These are phyloP conservation scores for Melanerpes formicivorus DNA, from an alignment of 2,113 vertebrate species.

Conservation along the genomic window DNA sequence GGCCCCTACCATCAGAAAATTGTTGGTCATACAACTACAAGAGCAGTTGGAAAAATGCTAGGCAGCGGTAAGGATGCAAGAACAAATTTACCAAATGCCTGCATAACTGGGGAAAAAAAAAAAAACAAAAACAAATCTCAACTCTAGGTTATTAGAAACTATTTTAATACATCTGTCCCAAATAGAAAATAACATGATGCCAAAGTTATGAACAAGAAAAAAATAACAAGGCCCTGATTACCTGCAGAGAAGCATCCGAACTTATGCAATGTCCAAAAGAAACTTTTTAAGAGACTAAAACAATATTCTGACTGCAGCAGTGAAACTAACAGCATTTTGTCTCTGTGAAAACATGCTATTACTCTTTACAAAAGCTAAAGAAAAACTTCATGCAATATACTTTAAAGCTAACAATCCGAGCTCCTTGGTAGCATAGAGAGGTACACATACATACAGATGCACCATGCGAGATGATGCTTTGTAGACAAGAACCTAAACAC, in stretches of 20 bases:
- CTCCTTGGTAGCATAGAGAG: background rate
- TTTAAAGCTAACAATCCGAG: background rate
- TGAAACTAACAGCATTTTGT: background rate
- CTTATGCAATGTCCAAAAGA: background rate
- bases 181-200: background rate
- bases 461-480: background rate
- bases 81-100: background rate
- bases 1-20: background rate
- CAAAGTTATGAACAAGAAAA: background rate
- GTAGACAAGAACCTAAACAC: background rate
- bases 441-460: background rate
- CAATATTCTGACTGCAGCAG: background rate
- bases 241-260: background rate
- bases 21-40: background rate
- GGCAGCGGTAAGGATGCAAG: background rate
- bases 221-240: background rate
- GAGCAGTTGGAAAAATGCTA: background rate
- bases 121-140: background rate
- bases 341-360: background rate
- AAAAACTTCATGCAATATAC: background rate
- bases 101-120: background rate
- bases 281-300: background rate
- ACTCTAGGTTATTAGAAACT: background rate
- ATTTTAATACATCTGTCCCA: background rate
- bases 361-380: background rate